Conservation (phyloP, 2,888 invertebrate species). For the Apamea anceps region DNA sequence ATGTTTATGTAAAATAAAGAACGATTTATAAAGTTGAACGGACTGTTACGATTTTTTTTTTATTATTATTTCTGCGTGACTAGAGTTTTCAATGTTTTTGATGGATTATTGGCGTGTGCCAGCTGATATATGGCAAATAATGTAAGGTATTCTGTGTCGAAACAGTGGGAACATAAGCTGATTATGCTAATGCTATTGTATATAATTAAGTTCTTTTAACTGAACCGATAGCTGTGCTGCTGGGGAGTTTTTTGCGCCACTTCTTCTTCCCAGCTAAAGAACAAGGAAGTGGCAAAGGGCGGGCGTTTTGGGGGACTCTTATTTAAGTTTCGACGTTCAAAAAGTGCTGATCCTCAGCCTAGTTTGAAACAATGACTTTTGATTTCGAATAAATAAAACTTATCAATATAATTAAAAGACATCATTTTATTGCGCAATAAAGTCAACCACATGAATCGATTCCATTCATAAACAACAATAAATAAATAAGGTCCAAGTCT, state of each 20-base stretch:
- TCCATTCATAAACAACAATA: slow-evolving; percentile 24
- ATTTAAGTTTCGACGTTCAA: not conserved
- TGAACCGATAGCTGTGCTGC: too few species aligned
- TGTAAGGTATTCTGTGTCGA: too few species aligned
- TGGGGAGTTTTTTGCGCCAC: not conserved
- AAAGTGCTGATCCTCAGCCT: not conserved
- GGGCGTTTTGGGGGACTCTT: not conserved
- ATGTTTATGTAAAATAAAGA: too few species aligned
- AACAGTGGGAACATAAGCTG: too few species aligned
- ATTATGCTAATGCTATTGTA: too few species aligned
- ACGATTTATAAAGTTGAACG: too few species aligned
- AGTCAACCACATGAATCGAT: slow-evolving; percentile 28
- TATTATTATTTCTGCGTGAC: too few species aligned
- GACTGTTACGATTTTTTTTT: too few species aligned
- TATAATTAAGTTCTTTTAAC: too few species aligned
- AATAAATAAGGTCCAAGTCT: slow-evolving; percentile 36
- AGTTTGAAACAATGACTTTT: not conserved
- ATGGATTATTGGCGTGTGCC: too few species aligned
- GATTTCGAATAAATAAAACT: slow-evolving; percentile 31
- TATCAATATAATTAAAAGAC: not conserved
- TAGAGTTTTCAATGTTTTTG: too few species aligned
- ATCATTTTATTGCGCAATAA: slow-evolving; percentile 56
- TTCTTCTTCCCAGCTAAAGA: not conserved
- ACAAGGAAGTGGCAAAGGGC: not conserved
- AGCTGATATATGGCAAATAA: too few species aligned